These are phyloP conservation scores for Rotaria magnacalcarata DNA, from an alignment of 2,888 invertebrate species.

Conservation along the genomic window DNA sequence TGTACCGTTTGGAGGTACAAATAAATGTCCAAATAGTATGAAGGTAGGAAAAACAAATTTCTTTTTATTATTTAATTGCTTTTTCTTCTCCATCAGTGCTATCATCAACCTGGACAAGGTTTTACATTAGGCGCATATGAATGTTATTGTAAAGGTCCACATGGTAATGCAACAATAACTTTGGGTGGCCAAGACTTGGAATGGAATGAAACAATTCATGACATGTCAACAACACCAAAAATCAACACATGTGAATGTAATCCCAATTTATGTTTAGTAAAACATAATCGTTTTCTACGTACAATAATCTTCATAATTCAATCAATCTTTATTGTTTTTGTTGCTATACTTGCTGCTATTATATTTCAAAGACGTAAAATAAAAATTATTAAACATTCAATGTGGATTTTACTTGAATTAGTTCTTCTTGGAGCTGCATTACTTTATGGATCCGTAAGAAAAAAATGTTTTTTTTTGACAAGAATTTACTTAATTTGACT, in stretches of 20 bases:
- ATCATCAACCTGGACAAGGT: not conserved
- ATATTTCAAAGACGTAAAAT: constrained; percentile 30
- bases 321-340: constrained; percentile 28
- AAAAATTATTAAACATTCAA: constrained; percentile 59
- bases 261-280: not conserved
- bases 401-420: constrained; percentile 85
- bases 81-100: not conserved
- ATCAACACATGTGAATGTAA: not conserved
- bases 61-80: not conserved
- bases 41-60: not conserved
- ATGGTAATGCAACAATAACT: not conserved
- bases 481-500: too few relatives aligned
- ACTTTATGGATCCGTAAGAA: constrained; percentile 76
- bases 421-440: constrained; percentile 76
- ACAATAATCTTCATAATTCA: not conserved
- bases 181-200: constrained; percentile 20
- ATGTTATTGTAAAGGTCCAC: not conserved
- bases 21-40: constrained; percentile 35
- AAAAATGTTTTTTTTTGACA: not conserved
- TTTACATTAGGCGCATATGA: constrained; percentile 22
- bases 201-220: not conserved
- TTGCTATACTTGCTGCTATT: constrained; percentile 36
- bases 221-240: not conserved
- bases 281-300: not conserved
- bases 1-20: constrained; percentile 39